Evolutionary conservation across 2,797 vertebrate species (phyloP), one percentile per base, ranked within the genome.

Genomic region (Rhodeus uyekii): DNA sequence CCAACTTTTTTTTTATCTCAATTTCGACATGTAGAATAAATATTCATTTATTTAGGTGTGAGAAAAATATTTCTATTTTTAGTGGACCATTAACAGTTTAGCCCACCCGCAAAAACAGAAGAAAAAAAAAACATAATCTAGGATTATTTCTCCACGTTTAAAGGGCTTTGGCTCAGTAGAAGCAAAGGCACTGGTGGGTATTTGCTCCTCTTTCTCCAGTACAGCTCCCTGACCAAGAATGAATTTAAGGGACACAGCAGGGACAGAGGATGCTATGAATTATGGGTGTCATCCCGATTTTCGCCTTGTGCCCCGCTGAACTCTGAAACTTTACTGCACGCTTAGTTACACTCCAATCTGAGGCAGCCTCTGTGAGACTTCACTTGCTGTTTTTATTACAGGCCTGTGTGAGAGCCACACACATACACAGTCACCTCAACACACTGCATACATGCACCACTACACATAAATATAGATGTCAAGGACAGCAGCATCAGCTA

Each of bases 321-420:
- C 76, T 83, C 67, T 87, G 80, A 91, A 91, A 88, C 89, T 89
- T 87, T 84, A 79, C 88, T 87, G 50, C 86, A 87, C 58, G 73
- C 88, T 89, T 87, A 87, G 86, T 90, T 90, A 83, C 85, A 91
- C 87, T 89, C 87, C 63, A 86, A 89, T 85, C 85, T 89, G 82
- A 83, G 82, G 83, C 75, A 29, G 78, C 64, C 77, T 68, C 83
- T 24, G 46, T 46, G 80, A 80, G 44, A 74, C 50, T 83, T 75
- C 76, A 83, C 85, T 85, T 76, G 80, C 80, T 76, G 80, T 50
- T 82, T 83, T 38, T 67, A 85, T 67, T 86, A 84, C 73, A 79
- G 72, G 79, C 77, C 69, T 64, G 27, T 63, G 72, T 71, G 79
- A 75, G 38, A 68, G 71, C 75, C 32, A 64, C 38, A 48, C 76